These are phyloP conservation scores for Anthoscopus minutus DNA, from an alignment of 2,113 vertebrate species.

Conservation along the genomic window DNA sequence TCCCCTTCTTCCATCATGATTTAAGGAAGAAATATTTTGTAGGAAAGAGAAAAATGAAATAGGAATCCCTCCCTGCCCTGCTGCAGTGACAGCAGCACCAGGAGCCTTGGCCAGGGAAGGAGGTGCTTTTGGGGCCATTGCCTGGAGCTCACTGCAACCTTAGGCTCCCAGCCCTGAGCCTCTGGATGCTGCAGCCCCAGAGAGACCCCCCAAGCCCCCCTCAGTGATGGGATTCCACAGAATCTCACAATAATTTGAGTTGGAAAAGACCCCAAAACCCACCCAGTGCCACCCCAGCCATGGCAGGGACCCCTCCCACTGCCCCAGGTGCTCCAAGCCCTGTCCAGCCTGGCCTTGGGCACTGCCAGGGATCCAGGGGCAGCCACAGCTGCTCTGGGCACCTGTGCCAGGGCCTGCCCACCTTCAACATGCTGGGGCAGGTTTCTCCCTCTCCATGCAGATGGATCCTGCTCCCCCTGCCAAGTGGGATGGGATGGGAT, in stretches of 20 bases:
- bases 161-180: background rate
- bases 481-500: background rate
- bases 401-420: background rate
- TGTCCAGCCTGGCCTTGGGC: background rate
- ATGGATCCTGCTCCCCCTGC: fast-evolving
- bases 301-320: background rate
- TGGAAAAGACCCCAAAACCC: background rate
- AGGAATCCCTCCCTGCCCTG: background rate
- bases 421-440: background rate
- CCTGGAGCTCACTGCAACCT: fast-evolving
- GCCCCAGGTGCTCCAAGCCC: background rate
- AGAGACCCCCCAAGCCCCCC: no score
- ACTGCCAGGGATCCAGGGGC: background rate
- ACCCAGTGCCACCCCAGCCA: background rate
- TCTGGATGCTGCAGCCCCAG: background rate
- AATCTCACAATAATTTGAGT: background rate
- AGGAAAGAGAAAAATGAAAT: background rate
- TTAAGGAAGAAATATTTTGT: background rate
- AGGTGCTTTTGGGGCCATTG: background rate
- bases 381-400: background rate
- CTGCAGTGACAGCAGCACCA: background rate
- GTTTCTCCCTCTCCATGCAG: background rate
- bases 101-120: background rate
- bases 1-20: background rate
- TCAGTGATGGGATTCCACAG: background rate